These are phyloP conservation scores for Hydropotes inermis DNA, from an alignment of 2,113 vertebrate genomes.

Conservation along the genomic window DNA sequence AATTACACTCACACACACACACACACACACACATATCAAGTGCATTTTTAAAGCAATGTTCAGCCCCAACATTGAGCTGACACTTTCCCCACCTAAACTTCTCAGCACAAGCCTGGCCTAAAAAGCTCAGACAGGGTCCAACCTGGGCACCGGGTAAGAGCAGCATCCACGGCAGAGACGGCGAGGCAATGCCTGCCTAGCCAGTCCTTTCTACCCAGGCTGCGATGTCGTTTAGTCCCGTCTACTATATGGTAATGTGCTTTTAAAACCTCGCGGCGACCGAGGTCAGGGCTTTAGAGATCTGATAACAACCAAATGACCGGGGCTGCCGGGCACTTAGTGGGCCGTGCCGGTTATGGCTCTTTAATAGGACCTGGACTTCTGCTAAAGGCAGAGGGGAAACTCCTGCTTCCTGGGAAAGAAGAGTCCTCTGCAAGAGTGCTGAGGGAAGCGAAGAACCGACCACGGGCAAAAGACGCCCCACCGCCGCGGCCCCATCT, in stretches of 20 bases:
- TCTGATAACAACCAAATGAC: constrained; percentile 83
- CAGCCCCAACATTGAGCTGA: background rate
- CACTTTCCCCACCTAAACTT: constrained; percentile 56
- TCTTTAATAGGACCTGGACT: constrained; percentile 73
- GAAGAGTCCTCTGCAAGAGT: constrained; percentile 21
- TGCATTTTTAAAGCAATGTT: background rate
- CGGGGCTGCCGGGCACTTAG: constrained; percentile 63
- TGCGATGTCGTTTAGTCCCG: constrained; percentile 72
- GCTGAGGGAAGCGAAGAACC: background rate
- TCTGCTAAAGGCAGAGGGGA: constrained; percentile 9
- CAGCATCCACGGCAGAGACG: background rate
- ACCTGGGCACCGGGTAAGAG: background rate
- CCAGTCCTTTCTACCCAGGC: constrained; percentile 23
- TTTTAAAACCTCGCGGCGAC: constrained; percentile 77
- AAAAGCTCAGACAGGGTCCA: background rate
- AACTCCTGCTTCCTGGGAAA: constrained; percentile 42
- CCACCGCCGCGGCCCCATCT: constrained; percentile 13
- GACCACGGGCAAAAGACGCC: background rate
- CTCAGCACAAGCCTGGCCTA: constrained; percentile 30
- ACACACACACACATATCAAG: background rate
- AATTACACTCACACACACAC: background rate
- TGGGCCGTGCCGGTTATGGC: constrained; percentile 66
- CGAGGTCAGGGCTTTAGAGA: constrained; percentile 77
- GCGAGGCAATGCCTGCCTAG: background rate
- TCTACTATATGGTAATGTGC: constrained; percentile 70